These are phyloP conservation scores for Passer domesticus DNA, from an alignment of 2,113 vertebrate species.

Conservation along the genomic window DNA sequence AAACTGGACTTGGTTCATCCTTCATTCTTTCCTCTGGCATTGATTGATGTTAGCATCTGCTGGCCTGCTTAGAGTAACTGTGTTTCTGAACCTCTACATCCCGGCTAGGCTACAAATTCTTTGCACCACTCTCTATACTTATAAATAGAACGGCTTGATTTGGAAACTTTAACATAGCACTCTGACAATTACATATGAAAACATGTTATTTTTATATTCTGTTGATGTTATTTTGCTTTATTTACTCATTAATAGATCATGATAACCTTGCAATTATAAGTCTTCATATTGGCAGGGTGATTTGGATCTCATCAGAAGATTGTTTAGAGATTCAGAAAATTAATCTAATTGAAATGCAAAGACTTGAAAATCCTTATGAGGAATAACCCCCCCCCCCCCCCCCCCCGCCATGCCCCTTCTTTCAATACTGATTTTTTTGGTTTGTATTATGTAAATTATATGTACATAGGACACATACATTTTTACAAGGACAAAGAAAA, in stretches of 20 bases:
- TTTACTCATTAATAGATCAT: background rate
- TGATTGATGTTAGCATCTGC: background rate
- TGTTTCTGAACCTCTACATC: background rate
- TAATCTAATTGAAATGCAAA: background rate
- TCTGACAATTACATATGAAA: background rate
- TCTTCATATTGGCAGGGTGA: background rate
- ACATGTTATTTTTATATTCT: rapidly evolving
- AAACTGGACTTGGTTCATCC: background rate
- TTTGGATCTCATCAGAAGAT: background rate
- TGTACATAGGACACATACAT: rapidly evolving
- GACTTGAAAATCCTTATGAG: background rate
- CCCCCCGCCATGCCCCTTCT: background rate
- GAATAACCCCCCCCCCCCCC: rapidly evolving
- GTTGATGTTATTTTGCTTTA: background rate
- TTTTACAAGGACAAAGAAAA: background rate
- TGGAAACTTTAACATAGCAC: background rate
- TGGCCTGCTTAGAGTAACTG: background rate
- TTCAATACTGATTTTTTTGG: background rate
- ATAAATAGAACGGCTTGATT: background rate
- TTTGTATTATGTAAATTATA: background rate
- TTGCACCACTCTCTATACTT: background rate
- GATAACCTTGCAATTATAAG: background rate
- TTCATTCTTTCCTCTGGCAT: background rate
- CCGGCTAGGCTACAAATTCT: background rate
- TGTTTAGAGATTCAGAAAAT: background rate